Conservation (phyloP, 2,888 invertebrate genomes). For the Philereme transversata region DNA sequence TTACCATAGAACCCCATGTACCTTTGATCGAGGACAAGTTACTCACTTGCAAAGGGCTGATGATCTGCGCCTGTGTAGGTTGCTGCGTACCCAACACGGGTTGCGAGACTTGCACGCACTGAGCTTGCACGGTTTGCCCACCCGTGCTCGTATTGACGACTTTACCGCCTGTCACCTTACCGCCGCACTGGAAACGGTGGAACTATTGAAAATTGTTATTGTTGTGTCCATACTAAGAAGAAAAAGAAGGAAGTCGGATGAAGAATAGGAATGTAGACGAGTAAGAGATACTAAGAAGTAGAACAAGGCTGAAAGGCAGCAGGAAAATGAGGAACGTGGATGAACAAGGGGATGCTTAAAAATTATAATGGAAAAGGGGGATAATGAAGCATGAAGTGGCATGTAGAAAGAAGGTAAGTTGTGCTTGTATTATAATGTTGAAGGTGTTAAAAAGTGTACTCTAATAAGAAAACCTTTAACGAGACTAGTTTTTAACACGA, state of each 20-base stretch:
- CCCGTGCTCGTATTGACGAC: slow-evolving; percentile 50
- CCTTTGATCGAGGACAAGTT: slow-evolving; percentile 24
- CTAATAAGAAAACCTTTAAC: background rate
- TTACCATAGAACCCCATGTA: background rate
- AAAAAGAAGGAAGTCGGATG: slow-evolving; percentile 9
- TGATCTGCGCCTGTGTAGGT: slow-evolving; percentile 88
- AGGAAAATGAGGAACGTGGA: background rate
- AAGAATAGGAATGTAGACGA: background rate
- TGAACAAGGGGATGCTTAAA: background rate
- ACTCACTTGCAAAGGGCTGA: slow-evolving; percentile 87
- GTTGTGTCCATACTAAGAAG: slow-evolving; percentile 11
- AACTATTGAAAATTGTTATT: slow-evolving; percentile 17
- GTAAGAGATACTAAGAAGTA: background rate
- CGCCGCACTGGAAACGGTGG: slow-evolving; percentile 59
- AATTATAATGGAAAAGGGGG: background rate
- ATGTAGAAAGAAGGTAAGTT: background rate
- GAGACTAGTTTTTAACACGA: slow-evolving; percentile 8
- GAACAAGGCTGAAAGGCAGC: background rate
- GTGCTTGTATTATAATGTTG: background rate
- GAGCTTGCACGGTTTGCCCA: slow-evolving; percentile 81
- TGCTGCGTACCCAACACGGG: slow-evolving; percentile 87
- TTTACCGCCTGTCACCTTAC: slow-evolving; percentile 68
- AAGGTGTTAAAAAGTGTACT: background rate
- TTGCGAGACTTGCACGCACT: slow-evolving; percentile 89
- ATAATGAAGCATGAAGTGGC: background rate